Evolutionary conservation across 2,888 invertebrate genomes (phyloP), one percentile per base, ranked within the genome.

Genomic region (Gymnocheta viridis): DNA sequence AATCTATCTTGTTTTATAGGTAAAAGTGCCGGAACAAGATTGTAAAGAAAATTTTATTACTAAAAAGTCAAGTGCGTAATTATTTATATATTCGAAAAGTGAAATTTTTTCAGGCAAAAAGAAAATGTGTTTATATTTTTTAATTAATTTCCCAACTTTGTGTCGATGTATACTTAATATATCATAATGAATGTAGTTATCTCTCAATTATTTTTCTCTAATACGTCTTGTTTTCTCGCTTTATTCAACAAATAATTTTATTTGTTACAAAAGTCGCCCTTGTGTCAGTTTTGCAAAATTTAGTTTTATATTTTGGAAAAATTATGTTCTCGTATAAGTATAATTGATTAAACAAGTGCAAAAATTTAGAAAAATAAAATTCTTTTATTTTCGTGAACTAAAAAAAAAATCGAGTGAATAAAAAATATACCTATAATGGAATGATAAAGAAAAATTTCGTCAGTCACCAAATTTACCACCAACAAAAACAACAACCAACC

Each of bases 371-470:
- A 49, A 49, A 17, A 9, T 32, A 44, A 64, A 7, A 9, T 1
- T 27, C 4, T 10, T 27, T 62, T 0, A 32, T 47, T 47, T 38
- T 19, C 19, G 19, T 29, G 22, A 62, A 62, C 2, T 24, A 41
- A 9, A 27, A 62, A 27, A 62, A 2, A 62, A 41, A 66, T 35
- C 35, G 17, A 29, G 32, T 6, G 4, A 10, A 19, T 0, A 19
- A 49, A 38, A 67, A 58, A 66, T 47, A 32, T 69, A 73, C 62
- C 60, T 84, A 81, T 78, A 81, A 78, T 73, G 81, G 81, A 84
- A 84, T 78, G 81, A 84, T 79, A 73, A 81, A 73, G 80, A 78
- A 84, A 80, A 84, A 84, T 84, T 84, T 84, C 84, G 81, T 84
- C 84, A 84, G 84, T 84, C 84, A 81, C 67, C 72, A 77, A 78